A percentile compares a stretch with the other conserved stretches of the same genome.
Conservation (phyloP, 2,113 vertebrate genomes). For the Castor canadensis region DNA sequence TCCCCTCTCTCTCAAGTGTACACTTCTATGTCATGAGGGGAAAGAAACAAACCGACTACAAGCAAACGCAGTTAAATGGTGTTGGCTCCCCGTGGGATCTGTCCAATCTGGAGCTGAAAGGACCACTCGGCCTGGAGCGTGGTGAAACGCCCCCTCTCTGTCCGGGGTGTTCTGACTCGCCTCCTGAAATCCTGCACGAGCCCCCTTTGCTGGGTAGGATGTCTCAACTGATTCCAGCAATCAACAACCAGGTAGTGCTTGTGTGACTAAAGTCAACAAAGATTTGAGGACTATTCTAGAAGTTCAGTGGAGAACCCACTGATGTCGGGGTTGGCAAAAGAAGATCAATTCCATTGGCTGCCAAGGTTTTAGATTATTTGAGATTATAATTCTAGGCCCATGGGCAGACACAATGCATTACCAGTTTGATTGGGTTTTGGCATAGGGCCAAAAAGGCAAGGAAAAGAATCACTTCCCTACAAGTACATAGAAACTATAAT, state of each 20-base stretch:
- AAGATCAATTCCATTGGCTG: neutral
- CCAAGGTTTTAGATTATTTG: conserved; percentile 22
- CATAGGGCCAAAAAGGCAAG: neutral
- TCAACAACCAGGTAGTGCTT: neutral
- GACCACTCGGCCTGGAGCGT: neutral
- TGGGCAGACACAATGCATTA: neutral
- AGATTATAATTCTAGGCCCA: neutral
- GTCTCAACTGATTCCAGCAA: neutral
- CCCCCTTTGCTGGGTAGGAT: neutral
- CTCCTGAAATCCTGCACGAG: neutral
- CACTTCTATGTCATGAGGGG: neutral
- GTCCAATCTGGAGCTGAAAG: neutral
- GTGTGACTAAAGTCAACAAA: neutral
- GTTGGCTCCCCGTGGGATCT: neutral
- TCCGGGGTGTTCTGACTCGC: neutral
- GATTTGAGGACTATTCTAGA: neutral
- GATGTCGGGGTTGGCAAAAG: neutral
- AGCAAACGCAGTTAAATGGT: neutral
- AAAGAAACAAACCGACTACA: neutral
- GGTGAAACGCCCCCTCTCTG: neutral
- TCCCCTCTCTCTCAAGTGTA: neutral
- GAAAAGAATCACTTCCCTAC: neutral
- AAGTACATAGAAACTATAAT: neutral
- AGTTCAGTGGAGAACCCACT: neutral
- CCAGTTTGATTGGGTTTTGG: neutral